phyloP scores from a whole-genome alignment of 2,113 vertebrate species.

The Tupaia chinensis region DNA sequence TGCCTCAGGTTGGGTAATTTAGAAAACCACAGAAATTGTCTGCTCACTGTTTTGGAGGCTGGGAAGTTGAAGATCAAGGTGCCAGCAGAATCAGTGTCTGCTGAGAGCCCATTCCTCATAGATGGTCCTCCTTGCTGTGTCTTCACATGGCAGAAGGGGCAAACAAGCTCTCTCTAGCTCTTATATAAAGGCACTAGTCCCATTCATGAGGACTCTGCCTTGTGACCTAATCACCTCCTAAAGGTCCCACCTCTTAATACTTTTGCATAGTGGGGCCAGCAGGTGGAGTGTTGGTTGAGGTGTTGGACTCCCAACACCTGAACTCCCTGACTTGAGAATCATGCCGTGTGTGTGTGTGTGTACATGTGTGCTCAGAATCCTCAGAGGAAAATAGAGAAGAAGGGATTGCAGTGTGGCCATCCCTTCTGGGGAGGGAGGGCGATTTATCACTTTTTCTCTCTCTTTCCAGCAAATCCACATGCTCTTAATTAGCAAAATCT shows the following conservation, averaged over 20 bases:
- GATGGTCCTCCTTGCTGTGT: background rate
- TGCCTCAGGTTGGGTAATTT: background rate
- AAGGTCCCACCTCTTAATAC: background rate
- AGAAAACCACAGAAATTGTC: background rate
- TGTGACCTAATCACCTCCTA: background rate
- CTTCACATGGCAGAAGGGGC: background rate
- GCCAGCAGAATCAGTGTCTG: background rate
- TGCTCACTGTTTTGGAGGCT: background rate
- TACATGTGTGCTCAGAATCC: too few relatives aligned
- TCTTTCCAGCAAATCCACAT: too few relatives aligned
- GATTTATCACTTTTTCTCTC: too few relatives aligned
- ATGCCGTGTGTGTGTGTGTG: too few relatives aligned
- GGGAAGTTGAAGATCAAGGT: background rate
- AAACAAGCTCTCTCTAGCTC: background rate
- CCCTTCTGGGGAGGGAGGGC: too few relatives aligned
- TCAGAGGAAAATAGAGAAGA: too few relatives aligned
- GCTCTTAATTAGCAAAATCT: too few relatives aligned
- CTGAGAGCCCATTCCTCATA: background rate
- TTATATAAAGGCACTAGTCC: background rate
- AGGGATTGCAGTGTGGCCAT: too few relatives aligned
- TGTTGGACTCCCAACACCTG: too few relatives aligned
- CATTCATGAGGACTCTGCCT: background rate
- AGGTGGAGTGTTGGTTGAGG: too few relatives aligned
- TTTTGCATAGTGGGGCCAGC: background rate
- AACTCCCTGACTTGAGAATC: too few relatives aligned